phyloP scores from a whole-genome alignment of 2,797 vertebrate species.

The Pteropus rufus region DNA sequence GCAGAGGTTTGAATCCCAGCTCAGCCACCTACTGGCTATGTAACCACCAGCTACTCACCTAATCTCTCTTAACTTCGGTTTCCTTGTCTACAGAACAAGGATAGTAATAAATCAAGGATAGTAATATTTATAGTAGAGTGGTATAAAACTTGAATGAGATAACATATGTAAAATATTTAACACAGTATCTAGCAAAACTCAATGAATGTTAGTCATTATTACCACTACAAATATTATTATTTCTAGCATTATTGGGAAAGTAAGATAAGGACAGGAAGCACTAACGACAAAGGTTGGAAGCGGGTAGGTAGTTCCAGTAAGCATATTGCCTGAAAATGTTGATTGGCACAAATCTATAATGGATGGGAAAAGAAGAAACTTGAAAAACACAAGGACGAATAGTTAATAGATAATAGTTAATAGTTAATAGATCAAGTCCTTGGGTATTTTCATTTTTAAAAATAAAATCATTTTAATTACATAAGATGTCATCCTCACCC shows the following conservation, averaged over 20 bases:
- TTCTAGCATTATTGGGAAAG: background rate
- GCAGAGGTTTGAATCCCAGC: background rate
- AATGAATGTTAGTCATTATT: background rate
- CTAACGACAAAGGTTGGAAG: background rate
- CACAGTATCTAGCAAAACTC: constrained; percentile 19
- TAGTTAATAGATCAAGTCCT: background rate
- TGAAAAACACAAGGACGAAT: background rate
- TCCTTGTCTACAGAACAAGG: constrained; percentile 3
- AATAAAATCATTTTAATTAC: background rate
- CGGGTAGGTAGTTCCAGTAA: background rate
- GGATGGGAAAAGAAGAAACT: background rate
- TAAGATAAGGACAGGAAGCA: background rate
- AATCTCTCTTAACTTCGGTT: background rate
- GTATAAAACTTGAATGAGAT: background rate
- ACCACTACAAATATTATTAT: background rate
- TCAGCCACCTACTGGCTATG: background rate
- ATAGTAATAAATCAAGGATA: background rate
- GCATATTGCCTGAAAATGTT: background rate
- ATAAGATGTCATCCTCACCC: background rate
- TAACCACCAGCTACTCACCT: background rate
- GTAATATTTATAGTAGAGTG: background rate
- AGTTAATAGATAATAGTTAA: background rate
- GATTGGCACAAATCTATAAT: background rate
- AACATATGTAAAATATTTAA: background rate
- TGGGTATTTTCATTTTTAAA: background rate